Evolutionary conservation across 92 coral and sea anemone genomes (phyloP).

Genomic region (Metridium senile): DNA sequence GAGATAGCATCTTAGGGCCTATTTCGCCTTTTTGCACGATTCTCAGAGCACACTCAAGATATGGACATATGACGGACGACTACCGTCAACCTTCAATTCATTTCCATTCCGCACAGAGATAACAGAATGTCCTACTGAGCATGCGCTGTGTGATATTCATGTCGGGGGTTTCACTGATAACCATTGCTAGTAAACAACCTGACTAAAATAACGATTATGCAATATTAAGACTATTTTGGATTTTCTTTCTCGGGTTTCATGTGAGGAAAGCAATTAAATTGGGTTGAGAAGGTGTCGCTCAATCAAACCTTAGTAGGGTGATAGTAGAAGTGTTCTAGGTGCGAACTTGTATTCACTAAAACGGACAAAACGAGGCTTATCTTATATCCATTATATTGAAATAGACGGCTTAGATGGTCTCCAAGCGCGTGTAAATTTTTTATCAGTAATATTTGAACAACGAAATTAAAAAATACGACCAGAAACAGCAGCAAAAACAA

Average conservation of each 20-base stretch:
- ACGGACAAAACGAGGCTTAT: slow-evolving; percentile 1
- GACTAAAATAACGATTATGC: slow-evolving; percentile 7
- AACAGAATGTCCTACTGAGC: slow-evolving; percentile 27
- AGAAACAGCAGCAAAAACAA: slow-evolving; percentile 17
- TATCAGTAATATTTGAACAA: slow-evolving; percentile 22
- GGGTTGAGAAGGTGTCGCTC: neutral
- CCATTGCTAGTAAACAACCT: slow-evolving; percentile 1
- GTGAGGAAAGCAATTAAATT: slow-evolving; percentile 12
- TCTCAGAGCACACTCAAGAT: slow-evolving; percentile 40
- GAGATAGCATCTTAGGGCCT: slow-evolving; percentile 48
- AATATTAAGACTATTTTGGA: slow-evolving; percentile 1
- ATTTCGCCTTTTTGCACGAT: slow-evolving; percentile 43
- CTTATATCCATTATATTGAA: slow-evolving; percentile 5
- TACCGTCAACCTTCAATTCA: slow-evolving; percentile 39
- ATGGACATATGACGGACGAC: slow-evolving; percentile 37
- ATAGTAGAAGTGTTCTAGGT: neutral
- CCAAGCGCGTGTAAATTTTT: slow-evolving; percentile 18
- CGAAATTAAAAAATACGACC: slow-evolving; percentile 23
- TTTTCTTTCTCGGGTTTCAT: slow-evolving; percentile 30
- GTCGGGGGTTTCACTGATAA: neutral
- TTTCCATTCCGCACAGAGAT: slow-evolving; percentile 41
- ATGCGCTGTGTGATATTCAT: slow-evolving; percentile 33
- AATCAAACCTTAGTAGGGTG: neutral
- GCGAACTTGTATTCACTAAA: slow-evolving; percentile 10
- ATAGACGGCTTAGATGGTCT: neutral